Conservation (phyloP, 2,888 invertebrate species). For the Ethmia dodecea region DNA sequence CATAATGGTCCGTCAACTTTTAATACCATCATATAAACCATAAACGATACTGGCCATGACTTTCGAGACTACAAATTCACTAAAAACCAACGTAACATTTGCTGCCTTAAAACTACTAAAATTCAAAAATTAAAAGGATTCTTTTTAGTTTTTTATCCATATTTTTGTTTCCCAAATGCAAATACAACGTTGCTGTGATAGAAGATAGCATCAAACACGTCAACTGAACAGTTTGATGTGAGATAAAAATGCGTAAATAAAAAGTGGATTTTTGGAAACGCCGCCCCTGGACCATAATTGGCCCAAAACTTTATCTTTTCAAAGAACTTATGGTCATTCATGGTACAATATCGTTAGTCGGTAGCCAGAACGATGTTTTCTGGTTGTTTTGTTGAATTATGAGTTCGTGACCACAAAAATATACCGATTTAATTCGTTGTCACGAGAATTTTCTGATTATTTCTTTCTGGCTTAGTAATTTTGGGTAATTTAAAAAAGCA, state of each 20-base stretch:
- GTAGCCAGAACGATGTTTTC: constrained; percentile 38
- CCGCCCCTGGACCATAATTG: constrained; percentile 65
- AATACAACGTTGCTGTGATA: background rate
- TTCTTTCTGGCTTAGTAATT: too few relatives aligned
- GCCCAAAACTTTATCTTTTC: constrained; percentile 65
- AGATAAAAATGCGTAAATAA: constrained; percentile 53
- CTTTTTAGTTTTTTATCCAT: background rate
- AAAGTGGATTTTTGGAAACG: constrained; percentile 64
- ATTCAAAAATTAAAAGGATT: background rate
- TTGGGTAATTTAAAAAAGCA: too few relatives aligned
- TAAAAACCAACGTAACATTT: constrained; percentile 25
- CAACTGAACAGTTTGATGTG: constrained; percentile 49
- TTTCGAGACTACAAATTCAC: constrained; percentile 62
- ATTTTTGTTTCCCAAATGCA: background rate
- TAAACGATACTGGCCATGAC: constrained; percentile 47
- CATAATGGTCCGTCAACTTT: constrained; percentile 55
- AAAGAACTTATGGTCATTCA: constrained; percentile 66
- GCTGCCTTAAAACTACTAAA: background rate
- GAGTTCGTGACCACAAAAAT: constrained; percentile 41
- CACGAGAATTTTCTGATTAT: too few relatives aligned
- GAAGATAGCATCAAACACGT: constrained; percentile 60
- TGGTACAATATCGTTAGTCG: constrained; percentile 40
- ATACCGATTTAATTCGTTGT: too few relatives aligned
- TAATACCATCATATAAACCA: constrained; percentile 61
- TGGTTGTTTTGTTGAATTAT: constrained; percentile 44